A percentile compares a stretch with the other conserved stretches of the same genome.
Evolutionary conservation across 2,113 vertebrate species (phyloP).

Genomic region (Brevimyrus niger): DNA sequence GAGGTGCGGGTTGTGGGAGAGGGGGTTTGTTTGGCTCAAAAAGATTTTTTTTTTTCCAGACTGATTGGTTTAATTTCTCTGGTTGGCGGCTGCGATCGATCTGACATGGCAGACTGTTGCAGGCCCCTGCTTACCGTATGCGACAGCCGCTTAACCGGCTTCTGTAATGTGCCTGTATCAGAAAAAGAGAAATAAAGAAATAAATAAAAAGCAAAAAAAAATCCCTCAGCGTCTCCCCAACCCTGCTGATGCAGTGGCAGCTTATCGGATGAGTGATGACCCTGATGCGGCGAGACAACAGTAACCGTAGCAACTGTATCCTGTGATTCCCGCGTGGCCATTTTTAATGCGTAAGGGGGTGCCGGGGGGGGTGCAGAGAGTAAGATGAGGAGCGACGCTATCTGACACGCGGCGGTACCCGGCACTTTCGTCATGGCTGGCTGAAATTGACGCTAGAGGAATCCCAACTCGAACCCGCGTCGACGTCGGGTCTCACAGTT

Average conservation of each 20-base stretch:
- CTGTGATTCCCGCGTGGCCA: slow-evolving; percentile 58
- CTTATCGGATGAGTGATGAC: slow-evolving; percentile 57
- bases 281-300: slow-evolving; percentile 49
- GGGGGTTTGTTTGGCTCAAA: background rate
- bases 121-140: background rate
- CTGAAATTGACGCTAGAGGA: slow-evolving; percentile 64
- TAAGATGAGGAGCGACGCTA: slow-evolving; percentile 59
- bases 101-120: background rate
- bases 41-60: slow-evolving; percentile 1
- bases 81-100: background rate
- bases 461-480: slow-evolving; percentile 39
- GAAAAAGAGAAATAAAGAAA: background rate
- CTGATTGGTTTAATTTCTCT: slow-evolving; percentile 10
- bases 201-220: background rate
- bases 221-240: slow-evolving; percentile 18
- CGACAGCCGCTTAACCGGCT: background rate
- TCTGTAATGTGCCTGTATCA: background rate
- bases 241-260: slow-evolving; percentile 20
- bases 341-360: slow-evolving; percentile 66
- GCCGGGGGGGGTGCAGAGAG: slow-evolving; percentile 46
- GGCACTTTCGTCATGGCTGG: slow-evolving; percentile 62
- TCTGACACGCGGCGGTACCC: slow-evolving; percentile 59
- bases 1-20: background rate
- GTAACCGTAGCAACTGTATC: slow-evolving; percentile 74
- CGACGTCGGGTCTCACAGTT: slow-evolving; percentile 23